Conservation (phyloP, 2,888 invertebrate genomes). For the Campoletis raptor region DNA sequence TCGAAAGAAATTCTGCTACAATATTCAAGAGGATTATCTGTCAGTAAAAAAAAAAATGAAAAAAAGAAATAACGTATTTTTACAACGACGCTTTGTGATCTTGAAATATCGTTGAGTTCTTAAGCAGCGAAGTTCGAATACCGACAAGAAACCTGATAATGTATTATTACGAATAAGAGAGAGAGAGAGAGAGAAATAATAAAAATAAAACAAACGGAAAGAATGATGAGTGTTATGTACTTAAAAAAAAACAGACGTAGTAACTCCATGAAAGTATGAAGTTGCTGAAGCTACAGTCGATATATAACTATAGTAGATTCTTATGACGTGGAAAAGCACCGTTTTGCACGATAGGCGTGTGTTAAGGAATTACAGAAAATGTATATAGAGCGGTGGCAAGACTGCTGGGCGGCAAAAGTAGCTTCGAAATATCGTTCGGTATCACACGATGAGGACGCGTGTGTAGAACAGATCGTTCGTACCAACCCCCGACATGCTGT, state of each 20-base stretch:
- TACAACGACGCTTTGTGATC: conserved; percentile 16
- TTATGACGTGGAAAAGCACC: conserved; percentile 60
- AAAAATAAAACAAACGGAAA: conserved; percentile 7
- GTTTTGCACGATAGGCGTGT: conserved; percentile 65
- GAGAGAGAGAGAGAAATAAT: background rate
- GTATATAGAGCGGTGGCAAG: conserved; percentile 10
- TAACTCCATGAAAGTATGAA: conserved; percentile 21
- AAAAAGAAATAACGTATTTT: conserved; percentile 8
- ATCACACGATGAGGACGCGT: conserved; percentile 56
- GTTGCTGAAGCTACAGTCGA: background rate
- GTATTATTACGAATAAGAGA: conserved; percentile 47
- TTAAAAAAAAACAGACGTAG: conserved; percentile 2
- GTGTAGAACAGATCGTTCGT: conserved; percentile 66
- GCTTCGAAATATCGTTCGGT: conserved; percentile 61
- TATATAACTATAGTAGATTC: conserved; percentile 44
- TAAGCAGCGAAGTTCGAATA: background rate
- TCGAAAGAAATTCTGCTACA: background rate
- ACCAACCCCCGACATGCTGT: conserved; percentile 68
- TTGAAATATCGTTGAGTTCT: background rate
- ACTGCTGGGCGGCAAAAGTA: conserved; percentile 23
- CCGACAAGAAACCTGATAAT: conserved; percentile 30
- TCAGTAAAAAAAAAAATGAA: background rate
- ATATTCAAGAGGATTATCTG: conserved; percentile 2
- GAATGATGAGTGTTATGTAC: conserved; percentile 4
- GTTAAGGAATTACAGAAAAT: conserved; percentile 41